Evolutionary conservation across 2,113 vertebrate genomes (phyloP), one percentile per base, ranked within the genome.

Genomic region (Thryonomys swinderianus): DNA sequence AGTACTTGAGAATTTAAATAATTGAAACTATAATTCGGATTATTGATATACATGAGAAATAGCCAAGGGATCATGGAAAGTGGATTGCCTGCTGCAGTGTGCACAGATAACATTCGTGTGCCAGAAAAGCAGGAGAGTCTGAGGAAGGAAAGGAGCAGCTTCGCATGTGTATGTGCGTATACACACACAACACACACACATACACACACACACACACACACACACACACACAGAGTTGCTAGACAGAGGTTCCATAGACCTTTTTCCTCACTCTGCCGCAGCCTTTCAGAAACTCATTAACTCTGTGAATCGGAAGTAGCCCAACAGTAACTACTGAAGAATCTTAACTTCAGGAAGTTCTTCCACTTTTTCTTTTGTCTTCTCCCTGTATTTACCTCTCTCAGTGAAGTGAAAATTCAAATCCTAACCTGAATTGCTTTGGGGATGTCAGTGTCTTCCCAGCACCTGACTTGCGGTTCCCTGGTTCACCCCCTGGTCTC

Each of bases 371-470:
- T 81, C 40, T 69, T 81, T 71, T 79, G 23, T 87, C 2, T 92
- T 71, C 81, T 27, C 42, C 6, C 3, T 74, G 0, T 73, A 32
- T 94, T 90, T 91, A 76, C 25, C 51, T 95, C 64, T 90, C 11
- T 92, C 71, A 78, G 16, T 82, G 62, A 88, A 85, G 12, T 87
- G 61, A 90, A 92, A 55, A 67, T 76, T 64, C 66, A 82, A 30
- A 79, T 86, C 14, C n/a, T 82, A 18, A 55, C 55, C 86, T 85
- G 9, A 66, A 89, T 76, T 93, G 1, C 74, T 87, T 32, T 59
- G 37, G 57, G 32, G 5, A 6, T 34, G 71, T 45, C 55, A 42
- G 61, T 83, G 1, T 80, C 37, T 57, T 53, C 79, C 25, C 17
- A 18, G 53, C n/a, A 57, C 14, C 48, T 67, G 45, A 85, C 45